Base-by-base conservation (phyloP, 2,113 vertebrate species). In the Lonchura striata region DNA sequence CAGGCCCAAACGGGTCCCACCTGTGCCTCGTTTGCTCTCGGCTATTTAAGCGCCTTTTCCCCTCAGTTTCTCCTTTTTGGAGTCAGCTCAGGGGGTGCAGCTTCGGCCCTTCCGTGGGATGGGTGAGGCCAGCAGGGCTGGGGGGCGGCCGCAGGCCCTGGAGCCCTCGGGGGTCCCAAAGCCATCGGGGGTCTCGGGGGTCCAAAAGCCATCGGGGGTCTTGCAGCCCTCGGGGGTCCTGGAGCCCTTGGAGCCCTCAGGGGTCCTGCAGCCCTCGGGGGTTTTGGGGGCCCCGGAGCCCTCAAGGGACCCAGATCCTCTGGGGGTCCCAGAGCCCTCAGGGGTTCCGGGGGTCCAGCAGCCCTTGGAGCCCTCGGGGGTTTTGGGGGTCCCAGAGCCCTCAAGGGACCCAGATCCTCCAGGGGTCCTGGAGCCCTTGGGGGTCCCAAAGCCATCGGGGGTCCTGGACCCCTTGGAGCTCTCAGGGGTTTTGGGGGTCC, bases 21-120 rank as follows among this genome's bases (percentile, higher is more conserved):
- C 88, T 95, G 94, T 5, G 5, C 16, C 81, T 86, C 9, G 2
- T 88, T 64, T 39, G 23, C 9, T 8, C 41, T 1, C 3, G 9
- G 25, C 1, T 61, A 47, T 42, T 89, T 86, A 46, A 82, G 47
- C 35, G 16, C 5, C 6, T 47, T 50, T 50, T 1, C 4, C 7
- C 1, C 0, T 0, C 0, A 0, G 0, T 19, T 3, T 3, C 1
- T 5, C 3, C 0, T 4, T 63, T 27, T 4, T 28, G 3, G 28
- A 2, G 6, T 9, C 3, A 2, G 21, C 0, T 24, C 9, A 0
- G 2, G 0, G 20, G 7, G 53, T 1, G 37, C 5, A 1, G 37
- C 2, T 6, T 20, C 0, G 4, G 6, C 1, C 7, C 1, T 2
- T 14, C 6, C 6, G 9, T 4, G 1, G 11, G 9, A 92, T 87